Evolutionary conservation across 2,113 vertebrate genomes (phyloP).

Genomic region (Python bivittatus): DNA sequence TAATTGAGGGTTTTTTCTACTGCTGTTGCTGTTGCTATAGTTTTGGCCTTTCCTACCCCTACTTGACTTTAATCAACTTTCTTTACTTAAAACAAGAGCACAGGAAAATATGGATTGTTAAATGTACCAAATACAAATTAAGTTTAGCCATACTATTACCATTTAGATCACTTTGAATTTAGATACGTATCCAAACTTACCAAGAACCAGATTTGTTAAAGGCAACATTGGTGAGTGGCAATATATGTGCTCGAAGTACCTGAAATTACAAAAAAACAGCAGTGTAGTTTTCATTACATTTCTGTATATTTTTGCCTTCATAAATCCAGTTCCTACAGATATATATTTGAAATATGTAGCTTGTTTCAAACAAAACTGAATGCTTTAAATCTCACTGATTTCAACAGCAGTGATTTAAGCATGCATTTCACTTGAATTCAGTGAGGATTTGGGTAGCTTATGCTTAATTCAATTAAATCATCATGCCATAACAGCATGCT

Average conservation of each 20-base stretch:
- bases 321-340: neutral
- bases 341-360: neutral
- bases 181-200: conserved; percentile 73
- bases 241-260: conserved; percentile 88
- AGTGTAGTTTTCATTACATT: neutral
- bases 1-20: neutral
- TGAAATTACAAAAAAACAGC: conserved; percentile 60
- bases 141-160: conserved; percentile 8
- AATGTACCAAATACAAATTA: neutral
- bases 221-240: conserved; percentile 94
- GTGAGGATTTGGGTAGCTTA: neutral
- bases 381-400: neutral
- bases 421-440: neutral
- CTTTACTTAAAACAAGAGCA: neutral
- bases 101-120: neutral
- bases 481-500: neutral
- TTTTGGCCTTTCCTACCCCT: neutral
- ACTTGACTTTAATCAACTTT: neutral
- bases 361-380: neutral
- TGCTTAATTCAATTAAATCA: neutral
- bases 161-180: conserved; percentile 26
- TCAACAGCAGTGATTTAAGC: neutral
- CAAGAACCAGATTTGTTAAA: conserved; percentile 95
- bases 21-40: neutral
- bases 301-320: conserved; percentile 3